Evolutionary conservation across 2,113 vertebrate genomes (phyloP).

Genomic region (Pomatostomus ruficeps): DNA sequence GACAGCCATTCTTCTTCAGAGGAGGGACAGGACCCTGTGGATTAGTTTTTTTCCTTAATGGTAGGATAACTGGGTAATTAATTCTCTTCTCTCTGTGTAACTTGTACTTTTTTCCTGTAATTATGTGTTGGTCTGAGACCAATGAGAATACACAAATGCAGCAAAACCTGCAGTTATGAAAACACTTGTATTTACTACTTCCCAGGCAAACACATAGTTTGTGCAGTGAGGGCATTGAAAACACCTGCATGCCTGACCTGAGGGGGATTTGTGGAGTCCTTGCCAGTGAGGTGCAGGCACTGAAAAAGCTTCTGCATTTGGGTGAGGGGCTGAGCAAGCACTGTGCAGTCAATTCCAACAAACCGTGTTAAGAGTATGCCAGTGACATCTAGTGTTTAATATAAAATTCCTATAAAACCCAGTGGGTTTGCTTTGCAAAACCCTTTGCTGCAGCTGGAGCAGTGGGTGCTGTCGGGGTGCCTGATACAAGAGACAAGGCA

Average conservation of each 20-base stretch:
- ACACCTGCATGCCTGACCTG: not conserved
- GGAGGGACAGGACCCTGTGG: not conserved
- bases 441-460: not conserved
- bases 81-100: not conserved
- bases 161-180: accelerated
- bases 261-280: not conserved
- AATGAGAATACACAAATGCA: not conserved
- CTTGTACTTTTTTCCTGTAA: not conserved
- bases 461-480: not conserved
- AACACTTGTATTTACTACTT: not conserved
- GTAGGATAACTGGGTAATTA: not conserved
- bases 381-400: slow-evolving; percentile 70
- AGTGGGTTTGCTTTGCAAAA: not conserved
- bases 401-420: not conserved
- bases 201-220: not conserved
- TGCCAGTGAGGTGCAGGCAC: not conserved
- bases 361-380: slow-evolving; percentile 42
- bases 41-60: not conserved
- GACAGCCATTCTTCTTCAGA: not conserved
- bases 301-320: not conserved
- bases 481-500: not conserved
- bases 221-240: not conserved
- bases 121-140: not conserved
- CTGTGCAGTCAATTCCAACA: not conserved
- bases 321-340: not conserved